Percentiles rank a stretch among this genome's conserved stretches.
Conservation (phyloP, 2,113 vertebrate species). For the Vulpes ferrilata region DNA sequence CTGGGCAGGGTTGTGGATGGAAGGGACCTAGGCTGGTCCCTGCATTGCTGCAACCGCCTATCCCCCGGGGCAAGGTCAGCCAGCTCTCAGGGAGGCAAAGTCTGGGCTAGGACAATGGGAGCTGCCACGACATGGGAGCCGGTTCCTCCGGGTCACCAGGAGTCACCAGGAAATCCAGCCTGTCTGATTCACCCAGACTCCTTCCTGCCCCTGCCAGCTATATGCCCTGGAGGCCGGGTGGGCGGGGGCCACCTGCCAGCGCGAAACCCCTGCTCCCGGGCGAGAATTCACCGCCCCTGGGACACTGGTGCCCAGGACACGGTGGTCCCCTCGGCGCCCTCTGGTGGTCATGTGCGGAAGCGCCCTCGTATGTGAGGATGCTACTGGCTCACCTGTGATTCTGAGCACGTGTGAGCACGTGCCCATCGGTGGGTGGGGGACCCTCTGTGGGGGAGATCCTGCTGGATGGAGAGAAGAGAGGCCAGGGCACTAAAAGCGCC, state of each 20-base stretch:
- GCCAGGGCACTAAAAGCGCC: neutral
- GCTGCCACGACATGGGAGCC: rapidly evolving
- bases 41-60: rapidly evolving
- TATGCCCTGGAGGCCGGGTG: rapidly evolving
- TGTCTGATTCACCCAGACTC: neutral
- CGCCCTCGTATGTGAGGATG: rapidly evolving
- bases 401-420: rapidly evolving
- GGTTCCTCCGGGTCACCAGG: neutral
- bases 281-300: rapidly evolving
- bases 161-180: neutral
- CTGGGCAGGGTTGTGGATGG: too few relatives aligned
- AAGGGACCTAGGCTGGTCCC: neutral
- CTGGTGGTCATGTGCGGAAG: neutral
- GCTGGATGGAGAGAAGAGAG: neutral
- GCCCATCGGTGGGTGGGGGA: neutral
- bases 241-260: rapidly evolving
- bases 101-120: rapidly evolving
- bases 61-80: neutral
- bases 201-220: rapidly evolving
- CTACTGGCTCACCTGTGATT: rapidly evolving
- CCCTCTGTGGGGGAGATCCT: neutral
- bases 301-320: rapidly evolving
- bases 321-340: rapidly evolving
- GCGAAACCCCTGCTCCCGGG: rapidly evolving
- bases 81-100: rapidly evolving